These are phyloP conservation scores for Quiscalus mexicanus DNA, from an alignment of 2,113 vertebrate genomes.

Conservation along the genomic window DNA sequence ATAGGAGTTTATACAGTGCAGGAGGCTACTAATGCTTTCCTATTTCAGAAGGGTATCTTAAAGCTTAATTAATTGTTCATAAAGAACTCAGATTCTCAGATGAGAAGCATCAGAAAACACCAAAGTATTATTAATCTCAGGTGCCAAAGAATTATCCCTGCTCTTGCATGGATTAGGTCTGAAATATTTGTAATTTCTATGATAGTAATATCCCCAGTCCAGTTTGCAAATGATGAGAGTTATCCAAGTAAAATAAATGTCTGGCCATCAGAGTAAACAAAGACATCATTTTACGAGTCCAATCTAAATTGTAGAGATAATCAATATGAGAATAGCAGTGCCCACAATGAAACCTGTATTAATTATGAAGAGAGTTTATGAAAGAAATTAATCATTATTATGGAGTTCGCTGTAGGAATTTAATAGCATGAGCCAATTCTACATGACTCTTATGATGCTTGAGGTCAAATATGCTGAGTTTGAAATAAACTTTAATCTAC, in stretches of 20 bases:
- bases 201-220: constrained; percentile 54
- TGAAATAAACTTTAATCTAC: constrained; percentile 72
- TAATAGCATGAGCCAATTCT: constrained; percentile 67
- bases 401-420: constrained; percentile 67
- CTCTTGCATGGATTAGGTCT: constrained; percentile 33
- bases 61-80: constrained; percentile 70
- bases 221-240: constrained; percentile 41
- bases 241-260: constrained; percentile 68
- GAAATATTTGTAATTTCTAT: constrained; percentile 58
- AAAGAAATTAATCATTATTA: constrained; percentile 75
- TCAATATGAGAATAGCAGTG: constrained; percentile 73
- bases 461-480: constrained; percentile 69
- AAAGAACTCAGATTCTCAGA: constrained; percentile 50
- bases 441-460: constrained; percentile 62
- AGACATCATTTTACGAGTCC: constrained; percentile 65
- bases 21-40: constrained; percentile 26
- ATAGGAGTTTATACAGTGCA: constrained; percentile 3
- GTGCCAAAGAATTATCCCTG: constrained; percentile 44
- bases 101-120: constrained; percentile 43
- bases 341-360: constrained; percentile 75
- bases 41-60: constrained; percentile 54
- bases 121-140: constrained; percentile 66
- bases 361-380: constrained; percentile 75
- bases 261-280: constrained; percentile 70
- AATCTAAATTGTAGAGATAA: constrained; percentile 71